Conservation (phyloP, 2,113 vertebrate genomes). For the Brachyhypopomus gauderio region DNA sequence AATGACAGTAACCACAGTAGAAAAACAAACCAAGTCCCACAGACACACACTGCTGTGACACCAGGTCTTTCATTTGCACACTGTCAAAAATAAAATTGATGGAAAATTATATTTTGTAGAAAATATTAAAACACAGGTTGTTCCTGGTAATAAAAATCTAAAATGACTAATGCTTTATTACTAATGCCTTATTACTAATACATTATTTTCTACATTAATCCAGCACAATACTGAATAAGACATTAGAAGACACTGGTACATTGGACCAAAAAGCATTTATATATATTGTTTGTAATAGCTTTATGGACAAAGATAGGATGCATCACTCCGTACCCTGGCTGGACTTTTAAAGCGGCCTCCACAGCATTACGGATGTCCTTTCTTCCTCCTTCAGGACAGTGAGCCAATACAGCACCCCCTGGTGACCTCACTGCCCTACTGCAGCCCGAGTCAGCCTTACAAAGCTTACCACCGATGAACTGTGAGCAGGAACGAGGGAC, state of each 20-base stretch:
- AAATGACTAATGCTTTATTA: no score
- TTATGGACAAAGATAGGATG: background rate
- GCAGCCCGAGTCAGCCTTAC: conserved; percentile 79
- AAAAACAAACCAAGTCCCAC: background rate
- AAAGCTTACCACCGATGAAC: conserved; percentile 77
- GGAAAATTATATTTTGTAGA: no score
- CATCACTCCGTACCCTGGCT: conserved; percentile 73
- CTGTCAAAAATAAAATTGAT: no score
- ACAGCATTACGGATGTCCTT: conserved; percentile 84
- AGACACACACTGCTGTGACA: background rate
- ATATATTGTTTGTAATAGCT: no score
- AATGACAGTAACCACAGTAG: background rate
- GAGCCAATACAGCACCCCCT: conserved; percentile 67
- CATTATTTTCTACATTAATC: no score
- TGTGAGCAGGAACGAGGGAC: conserved; percentile 74
- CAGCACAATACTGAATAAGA: no score
- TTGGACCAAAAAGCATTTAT: no score
- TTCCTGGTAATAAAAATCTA: no score
- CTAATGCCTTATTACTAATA: no score
- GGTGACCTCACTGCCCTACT: conserved; percentile 72
- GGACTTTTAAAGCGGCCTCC: conserved; percentile 80
- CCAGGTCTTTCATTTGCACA: no score
- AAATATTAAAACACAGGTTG: no score
- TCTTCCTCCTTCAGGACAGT: conserved; percentile 80
- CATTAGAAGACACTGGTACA: no score